Percentiles rank a stretch among this genome's conserved stretches.
phyloP scores from a whole-genome alignment of 2,797 vertebrate genomes.

The Peromyscus aztecus region DNA sequence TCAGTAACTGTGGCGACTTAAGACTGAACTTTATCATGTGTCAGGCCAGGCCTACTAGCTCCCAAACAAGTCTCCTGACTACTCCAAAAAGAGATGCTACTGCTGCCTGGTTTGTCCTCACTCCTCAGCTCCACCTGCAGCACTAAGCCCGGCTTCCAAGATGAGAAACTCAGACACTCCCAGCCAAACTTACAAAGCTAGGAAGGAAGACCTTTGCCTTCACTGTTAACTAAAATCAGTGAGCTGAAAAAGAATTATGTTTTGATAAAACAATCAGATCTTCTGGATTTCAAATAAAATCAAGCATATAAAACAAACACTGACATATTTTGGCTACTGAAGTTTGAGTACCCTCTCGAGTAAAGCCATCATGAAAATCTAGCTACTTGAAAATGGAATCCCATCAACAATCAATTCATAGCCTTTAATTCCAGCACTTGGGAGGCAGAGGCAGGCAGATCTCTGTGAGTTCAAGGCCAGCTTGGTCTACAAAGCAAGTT shows the following conservation, averaged over 20 bases:
- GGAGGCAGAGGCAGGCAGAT: neutral
- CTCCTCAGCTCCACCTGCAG: neutral
- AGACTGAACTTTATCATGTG: neutral
- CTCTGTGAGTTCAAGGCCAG: neutral
- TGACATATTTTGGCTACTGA: constrained; percentile 25
- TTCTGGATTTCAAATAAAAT: neutral
- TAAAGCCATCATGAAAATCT: neutral
- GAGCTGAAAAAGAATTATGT: constrained; percentile 35
- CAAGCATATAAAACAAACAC: neutral
- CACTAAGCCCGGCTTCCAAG: neutral
- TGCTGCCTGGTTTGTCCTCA: neutral
- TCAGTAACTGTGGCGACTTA: neutral
- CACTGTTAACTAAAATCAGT: neutral
- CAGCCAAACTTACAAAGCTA: neutral
- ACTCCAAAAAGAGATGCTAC: neutral
- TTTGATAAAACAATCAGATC: constrained; percentile 15
- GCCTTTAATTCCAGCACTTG: neutral
- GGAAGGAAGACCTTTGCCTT: neutral
- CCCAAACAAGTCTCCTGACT: neutral
- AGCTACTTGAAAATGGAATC: constrained; percentile 42
- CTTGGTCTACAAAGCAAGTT: neutral
- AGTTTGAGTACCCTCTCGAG: neutral
- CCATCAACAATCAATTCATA: constrained; percentile 27
- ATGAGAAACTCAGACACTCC: neutral
- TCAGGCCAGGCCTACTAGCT: neutral